Percentiles rank a stretch among this genome's conserved stretches.
Conservation (phyloP, 37 sponge, comb jelly and placozoan genomes). For the Ianthella basta region DNA sequence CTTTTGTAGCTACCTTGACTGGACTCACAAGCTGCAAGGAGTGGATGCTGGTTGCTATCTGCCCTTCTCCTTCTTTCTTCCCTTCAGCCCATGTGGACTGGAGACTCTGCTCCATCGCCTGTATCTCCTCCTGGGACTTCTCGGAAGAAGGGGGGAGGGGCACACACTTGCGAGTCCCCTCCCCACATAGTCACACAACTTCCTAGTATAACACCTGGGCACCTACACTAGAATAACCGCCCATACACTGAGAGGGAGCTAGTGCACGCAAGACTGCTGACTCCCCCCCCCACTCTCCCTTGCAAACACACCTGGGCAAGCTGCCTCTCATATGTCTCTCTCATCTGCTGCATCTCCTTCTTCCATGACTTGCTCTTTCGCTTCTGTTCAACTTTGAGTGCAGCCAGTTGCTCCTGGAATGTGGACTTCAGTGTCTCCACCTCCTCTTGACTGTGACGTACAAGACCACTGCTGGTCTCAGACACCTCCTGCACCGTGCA, state of each 20-base stretch:
- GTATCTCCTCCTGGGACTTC: constrained; percentile 18
- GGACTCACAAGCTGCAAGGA: not conserved
- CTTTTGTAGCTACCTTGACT: no score
- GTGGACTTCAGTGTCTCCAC: constrained; percentile 25
- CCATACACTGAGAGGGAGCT: not conserved
- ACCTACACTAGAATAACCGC: no score
- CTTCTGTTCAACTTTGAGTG: constrained; percentile 52
- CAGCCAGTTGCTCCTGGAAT: constrained; percentile 34
- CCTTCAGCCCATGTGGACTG: constrained; percentile 14
- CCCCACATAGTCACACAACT: no score
- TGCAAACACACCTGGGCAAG: not conserved
- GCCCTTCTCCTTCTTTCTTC: not conserved
- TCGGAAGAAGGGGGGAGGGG: no score
- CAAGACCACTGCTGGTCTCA: no score
- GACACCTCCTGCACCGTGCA: no score
- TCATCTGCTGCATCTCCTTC: constrained; percentile 24
- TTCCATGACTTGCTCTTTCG: constrained; percentile 4
- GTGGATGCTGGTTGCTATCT: not conserved
- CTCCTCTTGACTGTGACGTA: constrained; percentile 32
- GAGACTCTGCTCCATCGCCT: constrained; percentile 5
- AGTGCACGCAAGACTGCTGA: not conserved
- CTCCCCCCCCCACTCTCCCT: not conserved
- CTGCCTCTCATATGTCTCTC: constrained; percentile 12
- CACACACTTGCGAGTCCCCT: no score
- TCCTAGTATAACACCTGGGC: no score